Percentiles rank a stretch among this genome's conserved stretches.
These are phyloP conservation scores for Hylia prasina DNA, from an alignment of 2,113 vertebrate genomes.

Conservation along the genomic window DNA sequence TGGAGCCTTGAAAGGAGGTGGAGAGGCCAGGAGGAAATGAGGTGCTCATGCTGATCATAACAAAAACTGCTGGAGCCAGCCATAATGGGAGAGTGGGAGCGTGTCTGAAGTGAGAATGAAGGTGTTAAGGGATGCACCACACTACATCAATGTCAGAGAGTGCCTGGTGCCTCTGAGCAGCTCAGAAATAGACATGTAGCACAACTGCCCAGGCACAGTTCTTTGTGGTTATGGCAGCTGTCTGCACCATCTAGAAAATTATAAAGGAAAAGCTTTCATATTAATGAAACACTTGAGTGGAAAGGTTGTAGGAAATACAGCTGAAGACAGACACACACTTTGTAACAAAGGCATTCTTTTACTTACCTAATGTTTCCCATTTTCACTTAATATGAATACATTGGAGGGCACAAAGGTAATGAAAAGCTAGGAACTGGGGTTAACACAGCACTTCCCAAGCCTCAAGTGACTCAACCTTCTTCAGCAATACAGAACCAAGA, in stretches of 20 bases:
- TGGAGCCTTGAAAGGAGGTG: neutral
- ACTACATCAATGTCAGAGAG: neutral
- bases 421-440: neutral
- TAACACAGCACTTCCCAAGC: neutral
- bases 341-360: neutral
- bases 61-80: neutral
- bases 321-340: neutral
- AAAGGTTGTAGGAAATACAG: neutral
- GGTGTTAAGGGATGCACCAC: neutral
- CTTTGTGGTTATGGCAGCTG: neutral
- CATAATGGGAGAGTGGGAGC: neutral
- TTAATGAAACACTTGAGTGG: neutral
- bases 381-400: neutral
- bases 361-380: neutral
- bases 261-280: neutral
- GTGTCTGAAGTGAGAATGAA: neutral
- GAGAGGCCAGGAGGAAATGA: constrained; percentile 1
- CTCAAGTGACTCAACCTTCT: neutral
- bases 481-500: neutral
- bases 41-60: constrained; percentile 6
- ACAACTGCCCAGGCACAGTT: neutral
- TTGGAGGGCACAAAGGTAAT: neutral
- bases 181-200: neutral
- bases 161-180: neutral
- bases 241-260: neutral